Conservation (phyloP, 2,113 vertebrate species). For the Physeter macrocephalus region DNA sequence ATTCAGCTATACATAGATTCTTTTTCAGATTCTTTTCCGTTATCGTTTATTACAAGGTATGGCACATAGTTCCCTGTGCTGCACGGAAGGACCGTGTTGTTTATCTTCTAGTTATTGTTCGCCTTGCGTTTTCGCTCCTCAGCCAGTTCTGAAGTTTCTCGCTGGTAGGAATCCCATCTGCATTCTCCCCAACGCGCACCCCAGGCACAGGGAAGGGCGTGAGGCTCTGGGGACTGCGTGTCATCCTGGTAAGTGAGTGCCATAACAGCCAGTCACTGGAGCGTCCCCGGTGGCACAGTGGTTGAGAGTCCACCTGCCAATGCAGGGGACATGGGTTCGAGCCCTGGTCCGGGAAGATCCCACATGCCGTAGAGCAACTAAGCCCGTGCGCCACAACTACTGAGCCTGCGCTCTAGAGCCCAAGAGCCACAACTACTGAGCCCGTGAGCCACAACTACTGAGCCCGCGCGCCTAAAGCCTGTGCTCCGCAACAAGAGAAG, state of each 20-base stretch:
- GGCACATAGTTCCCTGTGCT: neutral
- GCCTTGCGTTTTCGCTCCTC: neutral
- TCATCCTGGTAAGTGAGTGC: neutral
- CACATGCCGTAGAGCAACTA: too few relatives aligned
- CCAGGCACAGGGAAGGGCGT: neutral
- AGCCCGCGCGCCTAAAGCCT: too few relatives aligned
- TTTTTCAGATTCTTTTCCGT: neutral
- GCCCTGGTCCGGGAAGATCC: too few relatives aligned
- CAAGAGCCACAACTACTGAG: too few relatives aligned
- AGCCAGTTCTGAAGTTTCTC: neutral
- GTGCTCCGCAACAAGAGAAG: too few relatives aligned
- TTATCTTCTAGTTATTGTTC: neutral
- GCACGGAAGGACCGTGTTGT: neutral
- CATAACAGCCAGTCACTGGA: too few relatives aligned
- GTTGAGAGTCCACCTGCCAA: too few relatives aligned
- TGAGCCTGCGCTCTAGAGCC: too few relatives aligned
- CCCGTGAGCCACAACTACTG: too few relatives aligned
- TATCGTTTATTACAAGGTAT: neutral
- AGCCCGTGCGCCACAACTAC: too few relatives aligned
- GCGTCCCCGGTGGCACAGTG: too few relatives aligned
- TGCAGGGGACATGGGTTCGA: too few relatives aligned
- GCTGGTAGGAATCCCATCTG: neutral
- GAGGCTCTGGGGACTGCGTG: neutral
- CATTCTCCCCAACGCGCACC: neutral
- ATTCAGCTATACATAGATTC: neutral